These are phyloP conservation scores for Pedetes capensis DNA, from an alignment of 2,113 vertebrate species.

Conservation along the genomic window DNA sequence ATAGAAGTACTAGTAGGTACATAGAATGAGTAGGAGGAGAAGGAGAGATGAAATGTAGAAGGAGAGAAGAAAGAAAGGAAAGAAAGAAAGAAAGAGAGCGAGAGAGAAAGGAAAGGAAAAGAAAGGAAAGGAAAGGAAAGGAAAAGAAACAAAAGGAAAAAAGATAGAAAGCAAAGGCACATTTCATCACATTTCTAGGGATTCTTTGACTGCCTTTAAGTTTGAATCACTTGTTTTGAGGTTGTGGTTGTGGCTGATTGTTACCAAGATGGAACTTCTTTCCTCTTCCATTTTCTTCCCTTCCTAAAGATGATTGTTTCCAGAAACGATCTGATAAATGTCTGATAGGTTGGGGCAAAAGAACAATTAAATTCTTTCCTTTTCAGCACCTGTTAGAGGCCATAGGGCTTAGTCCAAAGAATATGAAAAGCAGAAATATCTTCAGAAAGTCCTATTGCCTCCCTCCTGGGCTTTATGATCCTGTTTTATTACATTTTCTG, in stretches of 20 bases:
- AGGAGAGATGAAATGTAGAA: neutral
- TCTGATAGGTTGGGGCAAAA: neutral
- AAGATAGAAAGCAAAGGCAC: neutral
- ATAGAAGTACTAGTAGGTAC: neutral
- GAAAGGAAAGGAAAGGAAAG: too few relatives aligned
- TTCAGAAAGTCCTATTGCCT: neutral
- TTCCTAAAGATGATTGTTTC: neutral
- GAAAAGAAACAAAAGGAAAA: neutral
- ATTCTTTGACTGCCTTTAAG: neutral
- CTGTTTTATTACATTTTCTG: neutral
- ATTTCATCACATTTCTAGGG: neutral
- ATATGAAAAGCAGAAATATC: neutral
- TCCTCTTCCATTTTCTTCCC: neutral
- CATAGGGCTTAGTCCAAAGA: neutral
- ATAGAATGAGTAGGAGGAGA: neutral
- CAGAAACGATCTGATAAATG: constrained; percentile 12
- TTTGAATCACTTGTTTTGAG: neutral
- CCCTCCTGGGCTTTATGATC: neutral
- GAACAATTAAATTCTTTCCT: neutral
- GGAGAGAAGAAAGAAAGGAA: neutral
- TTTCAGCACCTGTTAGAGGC: neutral
- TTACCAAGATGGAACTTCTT: neutral
- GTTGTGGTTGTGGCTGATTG: neutral
- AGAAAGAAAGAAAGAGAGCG: too few relatives aligned
- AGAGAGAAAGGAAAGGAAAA: neutral